Percentiles rank a stretch among this genome's conserved stretches.
phyloP scores from a whole-genome alignment of 2,888 invertebrate genomes.

The Aromia moschata region DNA sequence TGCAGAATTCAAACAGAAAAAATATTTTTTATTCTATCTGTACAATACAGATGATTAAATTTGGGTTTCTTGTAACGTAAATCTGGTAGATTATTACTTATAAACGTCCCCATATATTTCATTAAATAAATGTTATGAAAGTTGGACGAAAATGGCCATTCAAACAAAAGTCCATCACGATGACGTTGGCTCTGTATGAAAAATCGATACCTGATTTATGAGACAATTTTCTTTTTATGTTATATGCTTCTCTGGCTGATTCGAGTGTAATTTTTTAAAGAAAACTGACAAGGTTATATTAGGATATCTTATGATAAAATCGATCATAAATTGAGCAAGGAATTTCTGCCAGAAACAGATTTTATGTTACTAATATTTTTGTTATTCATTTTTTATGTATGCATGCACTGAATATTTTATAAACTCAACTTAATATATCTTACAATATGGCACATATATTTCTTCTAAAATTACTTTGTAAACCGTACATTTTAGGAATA shows the following conservation, averaged over 20 bases:
- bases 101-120: background rate
- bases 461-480: no score
- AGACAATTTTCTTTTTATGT: background rate
- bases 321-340: no score
- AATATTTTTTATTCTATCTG: no score
- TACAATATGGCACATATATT: no score
- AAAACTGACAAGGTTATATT: background rate
- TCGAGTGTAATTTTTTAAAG: background rate
- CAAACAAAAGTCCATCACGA: background rate
- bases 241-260: background rate
- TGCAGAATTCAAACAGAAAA: no score
- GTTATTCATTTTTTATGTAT: no score
- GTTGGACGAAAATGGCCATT: background rate
- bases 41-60: no score
- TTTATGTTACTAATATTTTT: no score
- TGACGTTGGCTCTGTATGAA: background rate
- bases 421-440: no score
- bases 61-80: background rate
- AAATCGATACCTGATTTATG: background rate
- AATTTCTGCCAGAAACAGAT: no score
- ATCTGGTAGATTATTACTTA: background rate
- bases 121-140: constrained; percentile 1
- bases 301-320: background rate
- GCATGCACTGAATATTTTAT: no score
- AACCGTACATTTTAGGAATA: no score